A percentile compares a stretch with the other conserved stretches of the same genome.
Evolutionary conservation across 53 echinoderm and acorn worm species (phyloP).

Genomic region (Paelopatides confundens): DNA sequence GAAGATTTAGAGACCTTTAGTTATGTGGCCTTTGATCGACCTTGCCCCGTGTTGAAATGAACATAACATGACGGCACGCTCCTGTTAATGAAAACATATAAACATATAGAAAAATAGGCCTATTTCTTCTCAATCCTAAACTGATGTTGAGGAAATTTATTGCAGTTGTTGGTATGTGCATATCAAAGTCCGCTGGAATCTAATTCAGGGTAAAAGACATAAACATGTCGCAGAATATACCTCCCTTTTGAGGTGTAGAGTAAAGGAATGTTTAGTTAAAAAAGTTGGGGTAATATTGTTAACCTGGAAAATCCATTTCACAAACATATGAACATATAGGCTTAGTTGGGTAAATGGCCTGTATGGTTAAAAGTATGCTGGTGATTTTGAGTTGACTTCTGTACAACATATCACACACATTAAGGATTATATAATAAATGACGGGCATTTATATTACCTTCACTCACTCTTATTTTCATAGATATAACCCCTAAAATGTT

Average conservation of each 20-base stretch:
- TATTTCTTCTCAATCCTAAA: neutral
- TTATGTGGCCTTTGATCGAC: neutral
- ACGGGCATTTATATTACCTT: too few relatives aligned
- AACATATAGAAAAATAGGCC: neutral
- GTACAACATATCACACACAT: too few relatives aligned
- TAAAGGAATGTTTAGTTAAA: too few relatives aligned
- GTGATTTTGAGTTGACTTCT: too few relatives aligned
- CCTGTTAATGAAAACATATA: neutral
- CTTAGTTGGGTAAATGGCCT: neutral
- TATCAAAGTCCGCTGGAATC: neutral
- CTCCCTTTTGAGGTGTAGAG: too few relatives aligned
- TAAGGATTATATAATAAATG: too few relatives aligned
- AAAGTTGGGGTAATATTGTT: too few relatives aligned
- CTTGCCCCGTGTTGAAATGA: neutral
- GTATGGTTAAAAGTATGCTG: too few relatives aligned
- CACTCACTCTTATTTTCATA: too few relatives aligned
- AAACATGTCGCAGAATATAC: too few relatives aligned
- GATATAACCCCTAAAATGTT: too few relatives aligned
- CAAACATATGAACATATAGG: neutral
- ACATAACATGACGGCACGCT: neutral
- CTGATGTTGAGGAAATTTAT: neutral
- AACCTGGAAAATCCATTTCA: too few relatives aligned
- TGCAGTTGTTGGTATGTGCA: neutral
- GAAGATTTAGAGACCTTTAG: neutral
- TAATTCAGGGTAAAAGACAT: neutral